Base-by-base conservation (phyloP, 2,888 invertebrate genomes). In the Xestia sexstrigata region DNA sequence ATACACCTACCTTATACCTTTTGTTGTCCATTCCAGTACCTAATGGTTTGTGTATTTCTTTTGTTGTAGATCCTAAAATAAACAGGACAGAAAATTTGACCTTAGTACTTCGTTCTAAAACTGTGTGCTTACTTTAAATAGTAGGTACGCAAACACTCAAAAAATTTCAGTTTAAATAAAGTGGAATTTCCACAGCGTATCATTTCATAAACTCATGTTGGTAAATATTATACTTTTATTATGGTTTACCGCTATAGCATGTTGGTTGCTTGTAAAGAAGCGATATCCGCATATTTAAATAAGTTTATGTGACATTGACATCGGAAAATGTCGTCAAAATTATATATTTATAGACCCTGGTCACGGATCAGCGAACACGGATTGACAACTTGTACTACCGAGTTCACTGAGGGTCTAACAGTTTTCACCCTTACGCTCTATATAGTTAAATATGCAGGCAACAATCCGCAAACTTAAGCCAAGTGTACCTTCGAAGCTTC, bases 171-270 rank as follows among this genome's bases (percentile, higher is more conserved):
- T 60, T 20, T 30, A 55, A 72, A 55, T 72, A 66, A 66, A 73
- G 26, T 39, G 35, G 49, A 45, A 77, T 49, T 69, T 42, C 65
- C 60, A 62, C 62, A 1, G 49, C 39, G 13, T 23, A 15, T 58
- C 70, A 26, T 72, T 69, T 49, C 69, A 73, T 62, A 78, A 76
- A 71, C 30, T 62, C 60, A 39, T 78, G 67, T 77, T 77, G 9
- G 70, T 73, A 81, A 72, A 82, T 82, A 72, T 69, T 47, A 63
- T 72, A 69, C 30, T 65, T 76, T 69, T 72, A 72, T 67, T 67
- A 67, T 73, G 70, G 55, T 72, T 73, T 78, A 70, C 82, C n/a
- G 60, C 11, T 69, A 67, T 73, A 55, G 66, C 73, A 49, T 82
- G 78, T 58, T 70, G 15, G 15, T 55, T 35, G 62, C 62, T 70